phyloP scores from a whole-genome alignment of 1,140 invertebrate species.

The Aphidius gifuensis region DNA sequence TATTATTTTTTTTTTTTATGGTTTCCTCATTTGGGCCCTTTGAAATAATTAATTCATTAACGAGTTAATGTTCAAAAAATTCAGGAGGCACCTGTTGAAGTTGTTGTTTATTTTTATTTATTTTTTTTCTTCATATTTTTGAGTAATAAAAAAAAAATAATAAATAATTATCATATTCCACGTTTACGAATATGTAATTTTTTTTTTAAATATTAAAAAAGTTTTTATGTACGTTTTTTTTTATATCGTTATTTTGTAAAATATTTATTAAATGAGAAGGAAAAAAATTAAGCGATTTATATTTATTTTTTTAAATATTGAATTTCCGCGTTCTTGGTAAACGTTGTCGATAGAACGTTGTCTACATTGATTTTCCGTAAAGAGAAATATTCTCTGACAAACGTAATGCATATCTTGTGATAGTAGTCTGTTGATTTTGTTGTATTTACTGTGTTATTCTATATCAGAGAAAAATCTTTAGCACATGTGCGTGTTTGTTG shows the following conservation, averaged over 20 bases:
- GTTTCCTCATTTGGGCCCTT: no score
- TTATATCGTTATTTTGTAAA: no score
- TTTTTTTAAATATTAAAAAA: background rate
- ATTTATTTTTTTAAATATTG: background rate
- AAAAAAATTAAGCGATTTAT: no score
- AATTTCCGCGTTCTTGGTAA: conserved; percentile 5
- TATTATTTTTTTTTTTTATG: no score
- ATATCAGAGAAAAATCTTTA: conserved; percentile 3
- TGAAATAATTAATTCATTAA: no score
- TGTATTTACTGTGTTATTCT: background rate
- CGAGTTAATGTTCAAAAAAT: no score
- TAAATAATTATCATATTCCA: background rate
- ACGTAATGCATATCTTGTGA: conserved; percentile 2
- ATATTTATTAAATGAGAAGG: no score
- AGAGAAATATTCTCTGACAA: conserved; percentile 2
- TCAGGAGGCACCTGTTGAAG: no score
- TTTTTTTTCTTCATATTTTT: background rate
- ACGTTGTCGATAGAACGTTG: background rate
- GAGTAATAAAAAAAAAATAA: no score
- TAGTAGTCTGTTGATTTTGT: conserved; percentile 9
- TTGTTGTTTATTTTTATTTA: no score
- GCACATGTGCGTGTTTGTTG: conserved; percentile 4
- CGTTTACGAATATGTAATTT: no score
- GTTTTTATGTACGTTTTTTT: background rate
- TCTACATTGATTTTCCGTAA: conserved; percentile 6